Percentiles rank a stretch among this genome's conserved stretches.
phyloP scores from a whole-genome alignment of 2,888 invertebrate species.

The Callimorpha dominula region DNA sequence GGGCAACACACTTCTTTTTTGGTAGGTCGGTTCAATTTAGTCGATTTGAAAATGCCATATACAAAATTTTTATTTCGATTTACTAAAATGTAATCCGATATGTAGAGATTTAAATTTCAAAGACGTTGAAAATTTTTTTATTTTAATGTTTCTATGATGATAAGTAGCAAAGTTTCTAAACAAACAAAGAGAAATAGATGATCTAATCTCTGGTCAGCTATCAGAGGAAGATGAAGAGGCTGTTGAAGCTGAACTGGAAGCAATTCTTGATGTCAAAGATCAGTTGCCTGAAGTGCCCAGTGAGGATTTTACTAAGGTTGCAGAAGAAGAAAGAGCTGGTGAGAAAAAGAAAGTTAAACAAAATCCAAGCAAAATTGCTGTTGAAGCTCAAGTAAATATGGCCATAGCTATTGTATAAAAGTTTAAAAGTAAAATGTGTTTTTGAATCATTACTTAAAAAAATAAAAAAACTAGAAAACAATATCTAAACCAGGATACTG shows the following conservation, averaged over 20 bases:
- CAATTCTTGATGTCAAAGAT: constrained; percentile 88
- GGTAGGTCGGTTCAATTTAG: too few relatives aligned
- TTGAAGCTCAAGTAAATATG: constrained; percentile 73
- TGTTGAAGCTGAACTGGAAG: constrained; percentile 95
- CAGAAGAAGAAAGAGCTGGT: constrained; percentile 66
- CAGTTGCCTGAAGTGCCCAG: constrained; percentile 88
- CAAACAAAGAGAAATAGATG: constrained; percentile 97
- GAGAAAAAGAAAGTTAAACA: constrained; percentile 75
- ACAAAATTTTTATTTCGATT: too few relatives aligned
- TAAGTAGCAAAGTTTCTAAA: constrained; percentile 88
- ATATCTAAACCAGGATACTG: too few relatives aligned
- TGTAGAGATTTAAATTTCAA: too few relatives aligned
- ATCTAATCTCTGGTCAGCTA: constrained; percentile 92
- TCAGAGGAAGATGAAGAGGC: constrained; percentile 95
- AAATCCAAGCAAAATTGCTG: constrained; percentile 71
- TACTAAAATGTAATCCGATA: too few relatives aligned
- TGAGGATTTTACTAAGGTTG: constrained; percentile 75
- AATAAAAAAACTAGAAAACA: too few relatives aligned
- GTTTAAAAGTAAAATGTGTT: constrained; percentile 52
- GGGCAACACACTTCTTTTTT: too few relatives aligned
- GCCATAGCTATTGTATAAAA: constrained; percentile 40
- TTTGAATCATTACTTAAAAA: constrained; percentile 51
- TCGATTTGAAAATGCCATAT: too few relatives aligned
- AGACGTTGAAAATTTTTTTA: too few relatives aligned
- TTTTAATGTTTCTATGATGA: too few relatives aligned